A percentile compares a stretch with the other conserved stretches of the same genome.
These are phyloP conservation scores for Nesospiza acunhae DNA, from an alignment of 2,113 vertebrate species.

Conservation along the genomic window DNA sequence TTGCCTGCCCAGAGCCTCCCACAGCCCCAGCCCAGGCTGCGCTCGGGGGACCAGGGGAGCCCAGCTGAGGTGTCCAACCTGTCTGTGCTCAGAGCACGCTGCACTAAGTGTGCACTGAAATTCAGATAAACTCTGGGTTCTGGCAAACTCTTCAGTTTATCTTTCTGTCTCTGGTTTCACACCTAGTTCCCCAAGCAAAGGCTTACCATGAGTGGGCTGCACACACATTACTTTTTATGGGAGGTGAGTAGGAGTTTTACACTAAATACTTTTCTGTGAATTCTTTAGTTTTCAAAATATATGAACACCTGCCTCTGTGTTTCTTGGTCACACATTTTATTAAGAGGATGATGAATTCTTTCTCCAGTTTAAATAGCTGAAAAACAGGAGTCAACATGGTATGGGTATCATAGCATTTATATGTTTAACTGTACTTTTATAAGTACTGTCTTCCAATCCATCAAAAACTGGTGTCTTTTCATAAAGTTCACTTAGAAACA, in stretches of 20 bases:
- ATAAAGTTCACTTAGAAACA: background rate
- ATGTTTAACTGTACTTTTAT: background rate
- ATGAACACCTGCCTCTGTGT: constrained; percentile 2
- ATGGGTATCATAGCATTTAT: background rate
- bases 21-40: background rate
- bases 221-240: background rate
- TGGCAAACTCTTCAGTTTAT: background rate
- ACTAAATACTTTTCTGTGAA: background rate
- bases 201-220: background rate
- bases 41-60: rapidly evolving
- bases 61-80: background rate
- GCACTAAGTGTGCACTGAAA: background rate
- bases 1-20: background rate
- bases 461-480: background rate
- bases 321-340: constrained; percentile 6
- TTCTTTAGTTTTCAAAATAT: background rate
- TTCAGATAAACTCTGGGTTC: background rate
- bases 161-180: background rate
- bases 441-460: background rate
- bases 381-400: background rate
- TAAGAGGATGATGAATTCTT: constrained; percentile 29
- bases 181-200: background rate
- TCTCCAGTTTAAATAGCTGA: constrained; percentile 20
- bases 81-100: background rate
- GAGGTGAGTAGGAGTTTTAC: constrained; percentile 12